phyloP scores from a whole-genome alignment of 2,888 invertebrate species.

The Mimas tiliae region DNA sequence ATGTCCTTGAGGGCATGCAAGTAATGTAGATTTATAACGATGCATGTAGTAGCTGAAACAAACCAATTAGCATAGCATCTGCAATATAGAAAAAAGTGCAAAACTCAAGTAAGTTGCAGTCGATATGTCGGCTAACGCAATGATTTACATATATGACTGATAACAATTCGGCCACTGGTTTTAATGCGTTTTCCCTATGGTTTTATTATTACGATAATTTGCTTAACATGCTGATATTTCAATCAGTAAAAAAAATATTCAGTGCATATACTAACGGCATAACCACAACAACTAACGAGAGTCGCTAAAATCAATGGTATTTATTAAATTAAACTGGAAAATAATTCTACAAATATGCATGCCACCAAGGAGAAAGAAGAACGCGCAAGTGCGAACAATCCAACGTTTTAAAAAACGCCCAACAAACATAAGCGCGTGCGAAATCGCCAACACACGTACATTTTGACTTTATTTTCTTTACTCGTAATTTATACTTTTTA shows the following conservation, averaged over 20 bases:
- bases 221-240: too few species aligned
- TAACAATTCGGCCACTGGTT: too few species aligned
- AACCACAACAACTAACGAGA: neutral
- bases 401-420: constrained; percentile 11
- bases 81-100: too few species aligned
- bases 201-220: too few species aligned
- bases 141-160: too few species aligned
- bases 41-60: too few species aligned
- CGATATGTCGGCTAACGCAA: neutral
- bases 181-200: too few species aligned
- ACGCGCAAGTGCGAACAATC: neutral
- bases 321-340: neutral
- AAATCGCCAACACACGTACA: constrained; percentile 25
- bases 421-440: neutral
- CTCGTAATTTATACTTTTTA: constrained; percentile 39
- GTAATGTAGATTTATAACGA: neutral
- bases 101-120: neutral
- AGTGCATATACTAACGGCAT: neutral
- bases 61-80: neutral
- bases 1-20: constrained; percentile 36
- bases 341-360: neutral
- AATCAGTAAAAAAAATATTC: too few species aligned
- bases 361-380: constrained; percentile 10
- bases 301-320: neutral
- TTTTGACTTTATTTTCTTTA: constrained; percentile 22